A percentile compares a stretch with the other conserved stretches of the same genome.
These are phyloP conservation scores for Thysanoteuthis rhombus DNA, from an alignment of 2,888 invertebrate species.

Conservation along the genomic window DNA sequence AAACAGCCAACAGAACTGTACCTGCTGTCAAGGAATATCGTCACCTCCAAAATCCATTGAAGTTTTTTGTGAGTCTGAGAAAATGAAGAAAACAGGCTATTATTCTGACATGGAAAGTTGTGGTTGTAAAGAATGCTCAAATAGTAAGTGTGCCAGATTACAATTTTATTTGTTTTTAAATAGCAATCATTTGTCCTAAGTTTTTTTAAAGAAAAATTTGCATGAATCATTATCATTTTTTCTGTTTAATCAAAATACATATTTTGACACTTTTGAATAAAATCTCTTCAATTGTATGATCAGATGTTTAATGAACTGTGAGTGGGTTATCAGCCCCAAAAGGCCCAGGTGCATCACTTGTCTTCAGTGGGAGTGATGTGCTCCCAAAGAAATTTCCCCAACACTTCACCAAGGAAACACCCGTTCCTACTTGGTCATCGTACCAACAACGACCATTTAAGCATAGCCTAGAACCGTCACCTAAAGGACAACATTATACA, in stretches of 20 bases:
- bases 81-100: background rate
- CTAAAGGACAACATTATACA: too few relatives aligned
- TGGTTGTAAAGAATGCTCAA: slow-evolving; percentile 20
- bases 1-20: slow-evolving; percentile 17
- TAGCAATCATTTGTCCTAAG: background rate
- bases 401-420: too few relatives aligned
- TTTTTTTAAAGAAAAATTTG: background rate
- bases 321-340: too few relatives aligned
- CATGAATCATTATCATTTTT: background rate
- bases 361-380: too few relatives aligned
- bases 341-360: too few relatives aligned
- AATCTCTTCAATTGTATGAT: background rate
- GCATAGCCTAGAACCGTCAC: too few relatives aligned
- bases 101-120: slow-evolving; percentile 16
- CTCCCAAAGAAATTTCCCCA: too few relatives aligned
- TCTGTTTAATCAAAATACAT: background rate
- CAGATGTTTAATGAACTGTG: too few relatives aligned
- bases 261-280: background rate
- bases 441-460: too few relatives aligned
- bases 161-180: background rate
- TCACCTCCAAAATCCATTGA: background rate
- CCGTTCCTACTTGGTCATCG: too few relatives aligned
- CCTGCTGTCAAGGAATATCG: slow-evolving; percentile 31
- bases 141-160: background rate
- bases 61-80: background rate